phyloP scores from a whole-genome alignment of 2,888 invertebrate genomes.

The Drosophila conformis region DNA sequence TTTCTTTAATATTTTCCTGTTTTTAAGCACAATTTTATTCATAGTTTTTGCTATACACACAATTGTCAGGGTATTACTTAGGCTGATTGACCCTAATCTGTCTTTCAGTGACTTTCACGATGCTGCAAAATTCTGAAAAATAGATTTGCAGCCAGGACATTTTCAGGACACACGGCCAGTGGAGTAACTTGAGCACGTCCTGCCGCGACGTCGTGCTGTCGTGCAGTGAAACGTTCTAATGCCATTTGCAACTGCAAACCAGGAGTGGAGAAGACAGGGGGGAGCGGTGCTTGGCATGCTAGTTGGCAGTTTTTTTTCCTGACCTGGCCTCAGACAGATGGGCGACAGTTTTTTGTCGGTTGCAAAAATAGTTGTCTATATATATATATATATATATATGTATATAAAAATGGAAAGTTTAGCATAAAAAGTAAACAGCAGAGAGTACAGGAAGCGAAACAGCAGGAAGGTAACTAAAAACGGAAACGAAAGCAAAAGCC shows the following conservation, averaged over 20 bases:
- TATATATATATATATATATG: constrained; percentile 20
- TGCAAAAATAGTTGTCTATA: constrained; percentile 15
- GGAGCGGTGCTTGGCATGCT: constrained; percentile 6
- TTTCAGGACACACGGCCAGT: constrained; percentile 41
- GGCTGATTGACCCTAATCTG: constrained; percentile 43
- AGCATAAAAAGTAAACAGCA: constrained; percentile 60
- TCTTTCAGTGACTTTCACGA: constrained; percentile 43
- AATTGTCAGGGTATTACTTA: constrained; percentile 22
- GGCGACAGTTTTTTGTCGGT: constrained; percentile 62
- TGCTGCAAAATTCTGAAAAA: constrained; percentile 66
- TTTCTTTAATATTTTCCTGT: background rate
- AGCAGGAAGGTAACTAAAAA: constrained; percentile 69
- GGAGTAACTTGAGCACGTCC: constrained; percentile 60
- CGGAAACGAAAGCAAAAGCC: constrained; percentile 64
- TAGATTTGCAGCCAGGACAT: constrained; percentile 58
- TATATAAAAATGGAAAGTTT: constrained; percentile 72
- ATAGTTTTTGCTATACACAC: background rate
- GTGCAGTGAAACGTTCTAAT: constrained; percentile 64
- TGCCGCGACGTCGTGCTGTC: constrained; percentile 13
- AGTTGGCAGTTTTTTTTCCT: constrained; percentile 27
- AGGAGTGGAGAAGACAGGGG: background rate
- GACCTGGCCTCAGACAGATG: constrained; percentile 56
- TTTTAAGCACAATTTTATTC: background rate
- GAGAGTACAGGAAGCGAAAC: constrained; percentile 37
- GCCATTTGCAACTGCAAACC: constrained; percentile 53